phyloP scores from a whole-genome alignment of 2,113 vertebrate genomes.

The Ivindomyrus marchei region DNA sequence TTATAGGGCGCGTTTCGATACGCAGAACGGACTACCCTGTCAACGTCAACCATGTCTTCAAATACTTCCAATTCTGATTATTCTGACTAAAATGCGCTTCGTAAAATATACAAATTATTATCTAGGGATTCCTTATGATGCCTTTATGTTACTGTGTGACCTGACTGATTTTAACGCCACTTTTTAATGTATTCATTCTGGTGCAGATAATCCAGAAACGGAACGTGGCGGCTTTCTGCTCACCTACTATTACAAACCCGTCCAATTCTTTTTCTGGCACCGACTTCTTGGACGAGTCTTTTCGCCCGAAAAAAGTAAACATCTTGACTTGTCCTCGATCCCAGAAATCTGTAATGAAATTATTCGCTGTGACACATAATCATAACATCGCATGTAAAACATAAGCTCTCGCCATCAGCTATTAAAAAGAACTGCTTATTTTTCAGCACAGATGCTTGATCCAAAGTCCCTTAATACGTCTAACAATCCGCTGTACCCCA shows the following conservation, averaged over 20 bases:
- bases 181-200: background rate
- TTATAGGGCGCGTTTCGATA: background rate
- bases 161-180: background rate
- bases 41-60: background rate
- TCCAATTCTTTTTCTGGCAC: slow-evolving; percentile 73
- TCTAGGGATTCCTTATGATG: background rate
- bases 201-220: background rate
- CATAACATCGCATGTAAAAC: background rate
- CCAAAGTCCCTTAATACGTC: background rate
- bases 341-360: slow-evolving; percentile 11
- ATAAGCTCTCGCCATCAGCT: background rate
- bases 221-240: slow-evolving; percentile 38
- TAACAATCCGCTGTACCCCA: background rate
- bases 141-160: background rate
- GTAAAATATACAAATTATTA: background rate
- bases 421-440: background rate
- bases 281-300: slow-evolving; percentile 74
- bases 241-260: slow-evolving; percentile 88
- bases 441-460: background rate
- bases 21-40: background rate
- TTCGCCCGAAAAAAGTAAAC: slow-evolving; percentile 81
- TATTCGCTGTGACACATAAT: background rate
- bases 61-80: background rate
- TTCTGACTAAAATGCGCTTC: background rate
- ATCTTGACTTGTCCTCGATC: slow-evolving; percentile 47